Evolutionary conservation across 2,888 invertebrate species (phyloP), one percentile per base, ranked within the genome.

Genomic region (Caradrina clavipalpis): DNA sequence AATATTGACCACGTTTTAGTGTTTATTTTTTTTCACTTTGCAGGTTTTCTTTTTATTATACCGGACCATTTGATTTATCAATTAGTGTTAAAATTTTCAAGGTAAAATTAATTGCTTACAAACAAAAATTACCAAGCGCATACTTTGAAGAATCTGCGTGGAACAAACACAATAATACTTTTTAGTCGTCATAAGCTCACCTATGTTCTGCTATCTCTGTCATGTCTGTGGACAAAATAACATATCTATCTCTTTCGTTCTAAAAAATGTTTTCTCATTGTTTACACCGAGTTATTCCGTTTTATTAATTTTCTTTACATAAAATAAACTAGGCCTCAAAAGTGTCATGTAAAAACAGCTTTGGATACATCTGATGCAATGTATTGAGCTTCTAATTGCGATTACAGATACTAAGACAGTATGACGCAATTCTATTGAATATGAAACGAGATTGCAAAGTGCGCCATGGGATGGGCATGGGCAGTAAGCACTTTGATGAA

Each of bases 381-480:
- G 10, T 58, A 19, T 54, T 42, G 39, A 11, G 2, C 22, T 42
- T 42, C 17, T 8, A 51, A 45, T 54, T 31, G 22, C 22, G 19
- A 47, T 31, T 42, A 79, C 2, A 21, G 39, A 26, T 13, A 49
- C 1, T 2, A 26, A n/a, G 22, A 51, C 21, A 55, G 50, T 21
- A 77, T 77, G 77, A 77, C 71, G 77, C 78, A 77, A 77, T 81
- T 64, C n/a, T 54, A 55, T 42, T 26, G 31, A 17, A 77, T 19
- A 81, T 77, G 72, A 71, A 71, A 47, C 42, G 54, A 77, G 72
- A 70, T 57, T 11, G 53, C 22, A 19, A 76, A 62, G 17, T 51
- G 11, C 39, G 55, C 50, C 54, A 71, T n/a, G n/a, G 51, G 45
- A 45, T 45, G 45, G 45, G 15, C n/a, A 11, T n/a, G n/a, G n/a